These are phyloP conservation scores for Orchestia grillus DNA, from an alignment of 1,140 invertebrate species.

Conservation along the genomic window DNA sequence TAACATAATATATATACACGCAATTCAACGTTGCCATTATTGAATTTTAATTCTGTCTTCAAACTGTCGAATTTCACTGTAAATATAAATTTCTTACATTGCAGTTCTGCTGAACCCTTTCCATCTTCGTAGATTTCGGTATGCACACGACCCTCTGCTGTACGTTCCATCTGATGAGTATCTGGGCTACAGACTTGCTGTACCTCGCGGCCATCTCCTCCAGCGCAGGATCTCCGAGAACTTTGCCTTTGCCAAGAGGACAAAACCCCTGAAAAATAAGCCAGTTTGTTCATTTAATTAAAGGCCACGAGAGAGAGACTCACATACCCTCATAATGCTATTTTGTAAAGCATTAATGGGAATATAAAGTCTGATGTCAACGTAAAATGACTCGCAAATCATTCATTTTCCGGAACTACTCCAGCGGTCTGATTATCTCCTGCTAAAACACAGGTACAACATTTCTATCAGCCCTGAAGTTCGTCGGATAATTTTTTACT, in stretches of 20 bases:
- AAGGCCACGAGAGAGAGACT: neutral
- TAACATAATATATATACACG: too few relatives aligned
- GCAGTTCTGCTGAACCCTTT: constrained; percentile 81
- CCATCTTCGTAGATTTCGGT: constrained; percentile 81
- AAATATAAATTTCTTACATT: constrained; percentile 71
- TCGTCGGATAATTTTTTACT: too few relatives aligned
- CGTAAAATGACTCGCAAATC: too few relatives aligned
- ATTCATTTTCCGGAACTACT: too few relatives aligned
- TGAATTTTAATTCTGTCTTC: too few relatives aligned
- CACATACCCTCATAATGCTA: neutral
- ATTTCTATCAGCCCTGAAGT: too few relatives aligned
- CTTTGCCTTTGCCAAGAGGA: constrained; percentile 75
- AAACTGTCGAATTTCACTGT: neutral
- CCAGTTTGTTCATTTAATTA: constrained; percentile 38
- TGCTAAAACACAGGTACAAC: too few relatives aligned
- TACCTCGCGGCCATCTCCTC: constrained; percentile 78
- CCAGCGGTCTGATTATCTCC: too few relatives aligned
- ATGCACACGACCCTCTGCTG: constrained; percentile 83
- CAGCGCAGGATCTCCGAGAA: constrained; percentile 77
- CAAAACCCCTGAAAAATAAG: constrained; percentile 71
- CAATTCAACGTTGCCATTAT: too few relatives aligned
- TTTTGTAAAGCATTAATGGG: too few relatives aligned
- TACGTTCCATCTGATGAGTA: constrained; percentile 79
- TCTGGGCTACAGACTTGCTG: constrained; percentile 79
- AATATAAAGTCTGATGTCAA: too few relatives aligned